Evolutionary conservation across 2,888 invertebrate species (phyloP).

Genomic region (Leucoma salicis): DNA sequence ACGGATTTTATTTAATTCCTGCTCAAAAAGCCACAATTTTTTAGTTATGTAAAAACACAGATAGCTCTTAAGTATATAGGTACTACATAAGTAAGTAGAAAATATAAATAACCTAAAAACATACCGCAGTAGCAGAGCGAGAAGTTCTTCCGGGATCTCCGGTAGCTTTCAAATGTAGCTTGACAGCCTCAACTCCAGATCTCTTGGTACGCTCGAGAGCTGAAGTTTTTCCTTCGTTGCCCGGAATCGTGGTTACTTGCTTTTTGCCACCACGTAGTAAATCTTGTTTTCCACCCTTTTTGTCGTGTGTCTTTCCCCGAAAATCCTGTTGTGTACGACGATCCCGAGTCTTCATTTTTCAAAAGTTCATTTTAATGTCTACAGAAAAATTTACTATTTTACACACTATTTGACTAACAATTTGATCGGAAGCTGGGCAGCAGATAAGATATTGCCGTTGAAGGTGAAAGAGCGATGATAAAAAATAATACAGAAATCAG

Average conservation of each 20-base stretch:
- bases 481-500: conserved; percentile 61
- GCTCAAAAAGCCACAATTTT: too few relatives aligned
- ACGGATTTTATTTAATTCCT: too few relatives aligned
- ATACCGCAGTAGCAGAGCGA: conserved; percentile 71
- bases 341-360: conserved; percentile 62
- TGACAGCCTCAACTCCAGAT: conserved; percentile 73
- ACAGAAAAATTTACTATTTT: conserved; percentile 30
- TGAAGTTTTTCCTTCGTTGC: conserved; percentile 31
- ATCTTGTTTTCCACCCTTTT: conserved; percentile 39
- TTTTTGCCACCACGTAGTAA: conserved; percentile 37
- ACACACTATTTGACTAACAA: conserved; percentile 35
- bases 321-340: conserved; percentile 48
- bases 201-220: conserved; percentile 53
- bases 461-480: conserved; percentile 67
- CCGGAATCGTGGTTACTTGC: conserved; percentile 19
- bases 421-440: conserved; percentile 47
- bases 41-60: too few relatives aligned
- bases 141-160: conserved; percentile 72
- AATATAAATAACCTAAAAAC: neutral
- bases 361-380: conserved; percentile 37
- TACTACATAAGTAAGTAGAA: too few relatives aligned
- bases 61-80: too few relatives aligned
- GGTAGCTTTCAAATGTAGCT: conserved; percentile 63
- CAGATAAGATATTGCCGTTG: conserved; percentile 69
- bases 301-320: conserved; percentile 38